Evolutionary conservation across 2,113 vertebrate genomes (phyloP).

Genomic region (Trogon melanurus): DNA sequence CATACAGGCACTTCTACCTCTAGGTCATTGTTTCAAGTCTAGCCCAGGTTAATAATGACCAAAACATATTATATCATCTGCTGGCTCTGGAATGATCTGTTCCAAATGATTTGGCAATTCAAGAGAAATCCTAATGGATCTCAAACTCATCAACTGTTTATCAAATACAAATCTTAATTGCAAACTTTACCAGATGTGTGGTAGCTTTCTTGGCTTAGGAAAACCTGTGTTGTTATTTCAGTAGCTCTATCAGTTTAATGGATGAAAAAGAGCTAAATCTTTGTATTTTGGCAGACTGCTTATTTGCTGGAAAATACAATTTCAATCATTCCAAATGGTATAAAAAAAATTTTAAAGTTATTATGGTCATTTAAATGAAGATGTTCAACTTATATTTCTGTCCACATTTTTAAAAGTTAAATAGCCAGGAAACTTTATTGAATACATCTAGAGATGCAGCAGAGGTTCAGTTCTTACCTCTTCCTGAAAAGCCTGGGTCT

Average conservation of each 20-base stretch:
- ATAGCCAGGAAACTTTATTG: not conserved
- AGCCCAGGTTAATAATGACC: not conserved
- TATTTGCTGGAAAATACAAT: not conserved
- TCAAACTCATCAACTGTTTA: not conserved
- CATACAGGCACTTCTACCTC: not conserved
- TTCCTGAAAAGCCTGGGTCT: not conserved
- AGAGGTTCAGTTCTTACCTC: not conserved
- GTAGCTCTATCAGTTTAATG: not conserved
- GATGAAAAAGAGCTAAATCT: not conserved
- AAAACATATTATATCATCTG: not conserved
- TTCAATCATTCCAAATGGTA: not conserved
- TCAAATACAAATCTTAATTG: not conserved
- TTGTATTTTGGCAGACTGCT: not conserved
- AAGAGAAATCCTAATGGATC: not conserved
- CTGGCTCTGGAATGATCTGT: not conserved
- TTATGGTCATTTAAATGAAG: not conserved
- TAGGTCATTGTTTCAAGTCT: not conserved
- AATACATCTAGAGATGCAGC: not conserved
- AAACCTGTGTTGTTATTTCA: not conserved
- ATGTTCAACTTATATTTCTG: not conserved
- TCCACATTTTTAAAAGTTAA: not conserved
- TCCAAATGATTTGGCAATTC: not conserved
- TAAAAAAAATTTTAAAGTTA: not conserved
- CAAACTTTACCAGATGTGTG: fast-evolving
- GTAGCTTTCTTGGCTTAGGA: not conserved